phyloP scores from a whole-genome alignment of 35 echinoderm and acorn worm genomes.

The Anneissia japonica region DNA sequence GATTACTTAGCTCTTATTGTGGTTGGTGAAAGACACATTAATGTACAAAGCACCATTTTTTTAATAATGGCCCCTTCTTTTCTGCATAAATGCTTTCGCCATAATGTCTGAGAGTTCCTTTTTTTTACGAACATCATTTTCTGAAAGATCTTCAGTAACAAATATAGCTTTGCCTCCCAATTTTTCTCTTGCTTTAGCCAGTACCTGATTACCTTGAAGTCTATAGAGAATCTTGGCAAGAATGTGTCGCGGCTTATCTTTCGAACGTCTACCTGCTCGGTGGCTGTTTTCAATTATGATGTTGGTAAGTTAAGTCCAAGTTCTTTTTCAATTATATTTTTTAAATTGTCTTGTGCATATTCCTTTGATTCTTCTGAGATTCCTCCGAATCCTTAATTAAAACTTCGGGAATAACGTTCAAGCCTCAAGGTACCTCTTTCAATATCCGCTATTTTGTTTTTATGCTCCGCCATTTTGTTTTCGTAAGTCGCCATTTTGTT shows the following conservation, averaged over 20 bases:
- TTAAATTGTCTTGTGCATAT: background rate
- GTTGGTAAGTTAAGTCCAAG: slow-evolving; percentile 9
- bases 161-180: slow-evolving; percentile 5
- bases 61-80: slow-evolving; percentile 8
- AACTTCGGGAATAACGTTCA: background rate
- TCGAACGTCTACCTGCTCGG: background rate
- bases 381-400: slow-evolving; percentile 20
- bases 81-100: slow-evolving; percentile 18
- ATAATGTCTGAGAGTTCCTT: background rate
- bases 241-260: slow-evolving; percentile 18
- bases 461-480: background rate
- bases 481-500: slow-evolving; percentile 6
- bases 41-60: slow-evolving; percentile 10
- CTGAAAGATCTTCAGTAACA: slow-evolving; percentile 32
- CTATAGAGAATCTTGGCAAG: slow-evolving; percentile 16
- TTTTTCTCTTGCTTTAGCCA: background rate
- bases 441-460: background rate
- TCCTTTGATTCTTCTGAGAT: slow-evolving; percentile 11
- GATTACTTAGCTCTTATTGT: background rate
- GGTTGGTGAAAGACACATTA: background rate
- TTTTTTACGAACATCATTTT: slow-evolving; percentile 8
- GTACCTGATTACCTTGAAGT: background rate
- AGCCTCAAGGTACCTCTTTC: background rate
- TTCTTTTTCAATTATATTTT: background rate
- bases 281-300: slow-evolving; percentile 15